Conservation (phyloP, 2,888 invertebrate species). For the Seira ritae region DNA sequence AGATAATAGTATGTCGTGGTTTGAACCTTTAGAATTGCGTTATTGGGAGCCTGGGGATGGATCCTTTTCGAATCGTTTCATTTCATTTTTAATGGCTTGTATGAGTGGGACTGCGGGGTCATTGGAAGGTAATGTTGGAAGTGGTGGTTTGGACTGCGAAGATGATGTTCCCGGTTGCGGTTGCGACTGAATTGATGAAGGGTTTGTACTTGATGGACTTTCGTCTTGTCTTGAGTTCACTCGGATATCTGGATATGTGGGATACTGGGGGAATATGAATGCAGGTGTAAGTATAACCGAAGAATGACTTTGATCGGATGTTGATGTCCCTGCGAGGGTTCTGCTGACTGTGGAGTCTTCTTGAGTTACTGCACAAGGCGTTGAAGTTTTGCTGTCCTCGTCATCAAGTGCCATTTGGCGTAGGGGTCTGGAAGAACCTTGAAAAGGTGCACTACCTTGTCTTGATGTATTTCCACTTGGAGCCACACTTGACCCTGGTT, state of each 20-base stretch:
- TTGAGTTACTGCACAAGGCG: constrained; percentile 26
- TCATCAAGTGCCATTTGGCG: constrained; percentile 40
- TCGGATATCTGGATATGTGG: constrained; percentile 71
- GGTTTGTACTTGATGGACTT: constrained; percentile 32
- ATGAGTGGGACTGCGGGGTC: constrained; percentile 90
- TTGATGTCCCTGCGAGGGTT: not conserved
- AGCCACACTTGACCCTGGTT: constrained; percentile 12
- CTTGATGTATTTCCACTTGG: constrained; percentile 21
- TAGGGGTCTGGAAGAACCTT: not conserved
- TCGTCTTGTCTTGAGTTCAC: constrained; percentile 38
- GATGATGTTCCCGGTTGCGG: constrained; percentile 7
- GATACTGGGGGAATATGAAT: constrained; percentile 72
- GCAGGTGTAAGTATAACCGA: constrained; percentile 45
- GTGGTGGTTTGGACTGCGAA: constrained; percentile 73
- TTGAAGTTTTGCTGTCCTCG: constrained; percentile 49
- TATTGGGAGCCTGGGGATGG: constrained; percentile 10
- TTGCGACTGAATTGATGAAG: constrained; percentile 16
- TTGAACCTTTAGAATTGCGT: too few relatives aligned
- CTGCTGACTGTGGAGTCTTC: constrained; percentile 12
- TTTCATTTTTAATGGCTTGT: constrained; percentile 88
- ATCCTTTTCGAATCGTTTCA: constrained; percentile 73
- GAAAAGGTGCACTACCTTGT: constrained; percentile 29
- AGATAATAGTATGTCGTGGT: too few relatives aligned
- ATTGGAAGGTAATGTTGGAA: constrained; percentile 74
- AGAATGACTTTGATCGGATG: constrained; percentile 3